Conservation (phyloP, 92 coral and sea anemone genomes). For the Isaurus tuberculatus region DNA sequence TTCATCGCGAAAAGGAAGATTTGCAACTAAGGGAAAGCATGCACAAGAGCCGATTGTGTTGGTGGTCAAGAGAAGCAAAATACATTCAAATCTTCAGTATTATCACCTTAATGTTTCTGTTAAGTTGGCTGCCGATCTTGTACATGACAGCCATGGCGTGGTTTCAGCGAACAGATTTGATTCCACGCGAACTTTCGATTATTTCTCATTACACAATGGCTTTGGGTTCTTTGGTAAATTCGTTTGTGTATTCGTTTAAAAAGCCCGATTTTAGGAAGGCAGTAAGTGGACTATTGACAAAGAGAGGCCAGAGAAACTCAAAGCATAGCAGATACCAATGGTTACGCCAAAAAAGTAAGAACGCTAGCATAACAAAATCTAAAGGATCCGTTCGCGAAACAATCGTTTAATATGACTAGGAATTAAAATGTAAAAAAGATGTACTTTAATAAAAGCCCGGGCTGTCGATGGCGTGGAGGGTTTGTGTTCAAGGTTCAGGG, state of each 20-base stretch:
- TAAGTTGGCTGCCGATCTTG: slow-evolving; percentile 22
- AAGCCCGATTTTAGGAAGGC: slow-evolving; percentile 34
- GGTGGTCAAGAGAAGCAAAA: slow-evolving; percentile 24
- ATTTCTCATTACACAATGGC: slow-evolving; percentile 28
- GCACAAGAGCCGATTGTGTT: not conserved
- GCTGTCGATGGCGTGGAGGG: too few relatives aligned
- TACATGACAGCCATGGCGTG: slow-evolving; percentile 32
- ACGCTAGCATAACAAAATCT: not conserved
- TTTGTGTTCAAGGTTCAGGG: too few relatives aligned
- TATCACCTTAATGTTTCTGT: not conserved
- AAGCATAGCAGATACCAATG: not conserved
- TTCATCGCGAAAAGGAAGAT: not conserved
- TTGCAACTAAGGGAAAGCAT: not conserved
- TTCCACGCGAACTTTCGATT: not conserved
- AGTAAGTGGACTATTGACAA: not conserved
- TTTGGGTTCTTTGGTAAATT: slow-evolving; percentile 11
- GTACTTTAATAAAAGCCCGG: too few relatives aligned
- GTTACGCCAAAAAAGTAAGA: not conserved
- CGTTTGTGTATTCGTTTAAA: slow-evolving; percentile 15
- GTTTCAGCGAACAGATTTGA: slow-evolving; percentile 13
- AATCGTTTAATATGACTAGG: not conserved
- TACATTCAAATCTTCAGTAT: slow-evolving; percentile 16
- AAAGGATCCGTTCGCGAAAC: slow-evolving; percentile 11
- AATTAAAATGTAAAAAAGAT: too few relatives aligned
- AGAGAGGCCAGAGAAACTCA: not conserved